These are phyloP conservation scores for Parnassius orleans DNA, from an alignment of 2,888 invertebrate genomes.

Conservation along the genomic window DNA sequence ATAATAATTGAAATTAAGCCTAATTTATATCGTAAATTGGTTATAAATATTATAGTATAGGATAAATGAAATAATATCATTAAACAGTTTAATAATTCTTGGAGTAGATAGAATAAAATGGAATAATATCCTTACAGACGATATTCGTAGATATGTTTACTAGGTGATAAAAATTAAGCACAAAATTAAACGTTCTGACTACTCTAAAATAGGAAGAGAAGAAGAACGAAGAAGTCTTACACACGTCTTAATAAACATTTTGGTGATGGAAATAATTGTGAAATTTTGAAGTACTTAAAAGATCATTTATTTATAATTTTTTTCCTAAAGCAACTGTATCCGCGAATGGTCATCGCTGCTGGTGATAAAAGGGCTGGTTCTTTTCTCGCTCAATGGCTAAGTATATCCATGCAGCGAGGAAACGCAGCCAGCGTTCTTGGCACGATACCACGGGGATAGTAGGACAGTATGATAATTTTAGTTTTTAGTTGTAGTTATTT, in stretches of 20 bases:
- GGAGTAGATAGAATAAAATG: background rate
- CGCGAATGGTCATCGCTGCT: no score
- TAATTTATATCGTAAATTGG: slow-evolving; percentile 1
- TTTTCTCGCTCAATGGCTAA: no score
- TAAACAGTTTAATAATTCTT: background rate
- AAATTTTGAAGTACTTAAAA: background rate
- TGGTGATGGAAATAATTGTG: background rate
- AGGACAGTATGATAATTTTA: no score
- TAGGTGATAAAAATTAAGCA: background rate
- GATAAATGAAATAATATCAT: slow-evolving; percentile 8
- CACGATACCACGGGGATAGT: no score
- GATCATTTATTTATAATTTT: background rate
- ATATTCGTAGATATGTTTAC: background rate
- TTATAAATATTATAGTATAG: slow-evolving; percentile 8
- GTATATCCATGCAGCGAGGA: no score
- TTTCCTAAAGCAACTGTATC: no score
- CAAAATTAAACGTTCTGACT: slow-evolving; percentile 43
- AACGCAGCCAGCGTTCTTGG: no score
- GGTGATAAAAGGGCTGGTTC: no score
- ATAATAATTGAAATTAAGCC: slow-evolving; percentile 4
- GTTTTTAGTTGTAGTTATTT: no score
- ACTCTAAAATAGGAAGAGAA: slow-evolving; percentile 55
- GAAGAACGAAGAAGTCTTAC: slow-evolving; percentile 40
- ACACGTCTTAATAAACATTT: background rate
- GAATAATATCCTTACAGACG: background rate